phyloP scores from a whole-genome alignment of 2,113 vertebrate genomes.

The Chionomys nivalis region DNA sequence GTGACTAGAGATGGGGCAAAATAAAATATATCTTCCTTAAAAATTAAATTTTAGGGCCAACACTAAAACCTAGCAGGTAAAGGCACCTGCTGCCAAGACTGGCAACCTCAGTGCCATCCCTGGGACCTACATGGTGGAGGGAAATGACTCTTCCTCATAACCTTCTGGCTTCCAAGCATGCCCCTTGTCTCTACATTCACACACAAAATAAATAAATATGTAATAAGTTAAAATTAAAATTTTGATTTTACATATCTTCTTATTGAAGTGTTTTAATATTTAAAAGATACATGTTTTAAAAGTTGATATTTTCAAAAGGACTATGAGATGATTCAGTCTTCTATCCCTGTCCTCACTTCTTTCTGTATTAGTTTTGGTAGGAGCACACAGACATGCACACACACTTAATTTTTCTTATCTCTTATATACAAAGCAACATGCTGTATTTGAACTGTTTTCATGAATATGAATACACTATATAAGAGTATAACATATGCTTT shows the following conservation, averaged over 20 bases:
- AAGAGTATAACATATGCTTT: slow-evolving; percentile 11
- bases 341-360: neutral
- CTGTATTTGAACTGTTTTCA: neutral
- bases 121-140: neutral
- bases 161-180: neutral
- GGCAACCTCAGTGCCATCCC: neutral
- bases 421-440: neutral
- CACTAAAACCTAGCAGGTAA: neutral
- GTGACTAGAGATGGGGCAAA: neutral
- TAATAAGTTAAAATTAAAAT: neutral
- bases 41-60: neutral
- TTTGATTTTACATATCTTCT: neutral
- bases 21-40: neutral
- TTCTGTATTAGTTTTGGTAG: neutral
- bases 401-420: neutral
- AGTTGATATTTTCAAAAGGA: slow-evolving; percentile 18
- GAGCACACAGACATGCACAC: neutral
- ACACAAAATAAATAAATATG: neutral
- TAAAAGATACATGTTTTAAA: slow-evolving; percentile 40
- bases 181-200: neutral
- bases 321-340: neutral
- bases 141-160: neutral
- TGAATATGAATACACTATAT: neutral
- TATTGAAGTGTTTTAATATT: neutral
- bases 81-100: neutral